phyloP scores from a whole-genome alignment of 2,113 vertebrate species.

The Nothocercus julius region DNA sequence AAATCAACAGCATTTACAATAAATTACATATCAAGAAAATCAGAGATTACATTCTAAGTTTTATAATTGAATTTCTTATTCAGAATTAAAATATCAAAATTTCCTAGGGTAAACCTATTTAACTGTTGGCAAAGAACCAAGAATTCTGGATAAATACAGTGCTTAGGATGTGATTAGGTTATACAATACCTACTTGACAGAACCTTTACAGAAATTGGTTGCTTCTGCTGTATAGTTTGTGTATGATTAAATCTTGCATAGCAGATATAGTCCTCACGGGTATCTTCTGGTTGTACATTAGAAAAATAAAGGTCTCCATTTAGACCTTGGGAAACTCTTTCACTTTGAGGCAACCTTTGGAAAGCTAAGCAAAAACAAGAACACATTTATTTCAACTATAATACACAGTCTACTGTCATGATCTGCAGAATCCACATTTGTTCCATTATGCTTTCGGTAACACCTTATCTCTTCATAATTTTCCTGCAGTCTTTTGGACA shows the following conservation, averaged over 20 bases:
- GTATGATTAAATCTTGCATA: constrained; percentile 98
- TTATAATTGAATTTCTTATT: not conserved
- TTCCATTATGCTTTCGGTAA: not conserved
- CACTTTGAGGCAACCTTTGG: constrained; percentile 91
- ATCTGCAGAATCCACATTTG: not conserved
- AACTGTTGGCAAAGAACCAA: not conserved
- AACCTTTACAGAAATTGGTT: constrained; percentile 94
- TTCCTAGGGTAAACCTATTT: not conserved
- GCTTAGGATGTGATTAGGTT: not conserved
- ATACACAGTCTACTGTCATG: not conserved
- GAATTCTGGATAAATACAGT: not conserved
- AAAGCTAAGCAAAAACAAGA: constrained; percentile 84
- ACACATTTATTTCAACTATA: not conserved
- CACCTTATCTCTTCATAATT: not conserved
- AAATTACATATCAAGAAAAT: not conserved
- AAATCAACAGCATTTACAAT: not conserved
- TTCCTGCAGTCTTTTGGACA: not conserved
- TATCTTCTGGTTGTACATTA: constrained; percentile 90
- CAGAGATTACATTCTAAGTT: not conserved
- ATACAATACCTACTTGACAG: constrained; percentile 86
- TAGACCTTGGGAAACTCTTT: constrained; percentile 92
- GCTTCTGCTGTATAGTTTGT: constrained; percentile 98
- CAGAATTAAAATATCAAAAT: not conserved
- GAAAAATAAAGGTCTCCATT: constrained; percentile 99
- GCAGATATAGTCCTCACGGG: constrained; percentile 95